Evolutionary conservation across 2,113 vertebrate species (phyloP), one percentile per base, ranked within the genome.

Genomic region (Ellobius talpinus): DNA sequence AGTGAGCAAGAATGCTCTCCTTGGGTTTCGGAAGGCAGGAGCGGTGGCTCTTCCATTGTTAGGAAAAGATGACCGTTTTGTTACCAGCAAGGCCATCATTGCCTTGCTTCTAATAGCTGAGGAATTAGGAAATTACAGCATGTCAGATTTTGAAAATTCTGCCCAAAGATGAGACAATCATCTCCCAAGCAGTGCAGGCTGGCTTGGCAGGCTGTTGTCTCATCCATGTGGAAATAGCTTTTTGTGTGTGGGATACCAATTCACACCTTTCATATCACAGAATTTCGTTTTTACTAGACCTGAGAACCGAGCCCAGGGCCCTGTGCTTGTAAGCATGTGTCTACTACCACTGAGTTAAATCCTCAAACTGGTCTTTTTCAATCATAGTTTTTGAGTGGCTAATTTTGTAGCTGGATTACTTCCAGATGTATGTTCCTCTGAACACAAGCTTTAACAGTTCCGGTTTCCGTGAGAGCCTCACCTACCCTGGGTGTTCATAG

Each of bases 1-100:
- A 96, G 93, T 98, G 95, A 98, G 98, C 97, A 79, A 97, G 81
- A 84, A 82, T 95, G 86, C 94, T 98, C 94, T 98, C 96, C 70
- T 92, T 96, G 90, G 42, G 55, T 65, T 93, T 98, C 95, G 97
- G 97, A 98, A 16, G 84, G 87, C 0, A 21, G 78, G 81, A 97
- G 89, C 91, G 94, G 42, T 94, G 96, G 74, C 63, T 78, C 91
- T 97, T 70, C 94, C 8, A 70, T 1, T 77, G 72, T 85, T 66
- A 95, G 58, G 63, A 96, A 90, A 45, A 97, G 78, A 96, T 77
- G 90, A 91, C 63, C 89, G 74, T 95, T 93, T 96, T 19, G 81
- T 96, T 66, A 92, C 21, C 61, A 58, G 70, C 42, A 42, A 90
- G 85, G 17, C 45, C 72, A 78, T 74, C 72, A 26, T 65, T 95